Conservation (phyloP, 2,797 vertebrate species). For the Crenuchus spilurus region DNA sequence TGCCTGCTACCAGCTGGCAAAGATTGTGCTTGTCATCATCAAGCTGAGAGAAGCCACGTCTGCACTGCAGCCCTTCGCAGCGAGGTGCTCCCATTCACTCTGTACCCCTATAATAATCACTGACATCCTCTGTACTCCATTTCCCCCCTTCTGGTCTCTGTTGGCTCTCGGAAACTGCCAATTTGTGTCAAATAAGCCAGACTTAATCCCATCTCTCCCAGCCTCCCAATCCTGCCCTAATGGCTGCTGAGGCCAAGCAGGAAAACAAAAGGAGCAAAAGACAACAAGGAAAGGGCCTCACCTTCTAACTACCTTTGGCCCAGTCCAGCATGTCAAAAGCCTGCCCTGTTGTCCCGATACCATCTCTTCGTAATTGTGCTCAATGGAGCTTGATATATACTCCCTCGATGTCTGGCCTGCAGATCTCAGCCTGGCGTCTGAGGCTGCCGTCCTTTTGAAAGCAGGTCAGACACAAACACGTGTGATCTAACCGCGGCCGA, state of each 20-base stretch:
- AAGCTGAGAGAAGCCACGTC: constrained; percentile 64
- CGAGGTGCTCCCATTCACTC: constrained; percentile 39
- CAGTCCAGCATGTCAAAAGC: constrained; percentile 55
- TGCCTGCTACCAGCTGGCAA: constrained; percentile 33
- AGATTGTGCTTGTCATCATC: constrained; percentile 68
- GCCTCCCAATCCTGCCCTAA: constrained; percentile 49
- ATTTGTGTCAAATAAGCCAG: constrained; percentile 77
- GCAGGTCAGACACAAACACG: constrained; percentile 41
- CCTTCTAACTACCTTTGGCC: constrained; percentile 35
- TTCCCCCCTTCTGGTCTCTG: constrained; percentile 49
- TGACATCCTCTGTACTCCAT: constrained; percentile 65
- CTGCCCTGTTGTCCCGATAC: constrained; percentile 66
- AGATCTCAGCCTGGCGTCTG: constrained; percentile 10
- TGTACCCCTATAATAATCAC: constrained; percentile 74
- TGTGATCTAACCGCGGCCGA: constrained; percentile 26
- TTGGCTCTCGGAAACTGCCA: constrained; percentile 66
- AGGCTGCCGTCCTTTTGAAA: constrained; percentile 40
- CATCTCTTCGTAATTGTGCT: constrained; percentile 76
- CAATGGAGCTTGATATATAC: constrained; percentile 69
- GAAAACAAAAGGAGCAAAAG: constrained; percentile 12
- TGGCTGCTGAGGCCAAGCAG: constrained; percentile 16
- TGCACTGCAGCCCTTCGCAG: constrained; percentile 36
- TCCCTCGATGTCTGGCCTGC: constrained; percentile 42
- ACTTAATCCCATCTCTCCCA: constrained; percentile 69
- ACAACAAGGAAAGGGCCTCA: constrained; percentile 37